Base-by-base conservation (phyloP, 2,888 invertebrate genomes). In the Exephanes ischioxanthus region DNA sequence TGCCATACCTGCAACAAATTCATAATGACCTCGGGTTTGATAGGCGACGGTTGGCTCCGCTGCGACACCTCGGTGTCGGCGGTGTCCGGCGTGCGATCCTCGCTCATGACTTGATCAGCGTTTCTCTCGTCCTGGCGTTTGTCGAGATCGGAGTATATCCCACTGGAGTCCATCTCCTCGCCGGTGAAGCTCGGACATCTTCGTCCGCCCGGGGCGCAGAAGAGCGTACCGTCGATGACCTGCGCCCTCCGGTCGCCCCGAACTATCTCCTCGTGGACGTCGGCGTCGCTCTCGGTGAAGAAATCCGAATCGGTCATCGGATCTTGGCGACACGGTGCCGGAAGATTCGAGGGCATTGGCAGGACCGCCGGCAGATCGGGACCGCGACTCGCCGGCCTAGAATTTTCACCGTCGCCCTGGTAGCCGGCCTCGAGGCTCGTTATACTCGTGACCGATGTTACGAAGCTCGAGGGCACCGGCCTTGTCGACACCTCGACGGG, bases 381-480 rank as follows among this genome's bases (percentile, higher is more conserved):
- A 70, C 97, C 97, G 87, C 98, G 95, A 90, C 98, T 98, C 0
- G 97, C 97, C 0, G 98, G 98, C 84, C 98, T 95, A 33, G 98
- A 98, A 96, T 97, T 97, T 94, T 98, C 98, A 5, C 98, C 98
- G 94, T 98, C 98, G 11, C 98, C 98, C 94, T 98, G 98, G 94
- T 98, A 98, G 61, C 99, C 98, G n/a, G 97, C 97, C 94, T 99
- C 98, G 88, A 98, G 95, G 94, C 98, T 98, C 41, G 97, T 97
- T 85, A 98, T 97, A 92, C 98, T 98, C n/a, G 98, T 98, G 22
- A 98, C 97, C 91, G 98, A 97, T 2, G 97, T 97, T 26, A 98
- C 97, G 91, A 97, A 97, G 93, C 97, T 97, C 86, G 87, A 86
- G 14, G 87, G 87, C 16, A 88, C 84, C 4, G 86, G 66, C 30